Evolutionary conservation across 2,888 invertebrate genomes (phyloP).

Genomic region (Phortica okadai): DNA sequence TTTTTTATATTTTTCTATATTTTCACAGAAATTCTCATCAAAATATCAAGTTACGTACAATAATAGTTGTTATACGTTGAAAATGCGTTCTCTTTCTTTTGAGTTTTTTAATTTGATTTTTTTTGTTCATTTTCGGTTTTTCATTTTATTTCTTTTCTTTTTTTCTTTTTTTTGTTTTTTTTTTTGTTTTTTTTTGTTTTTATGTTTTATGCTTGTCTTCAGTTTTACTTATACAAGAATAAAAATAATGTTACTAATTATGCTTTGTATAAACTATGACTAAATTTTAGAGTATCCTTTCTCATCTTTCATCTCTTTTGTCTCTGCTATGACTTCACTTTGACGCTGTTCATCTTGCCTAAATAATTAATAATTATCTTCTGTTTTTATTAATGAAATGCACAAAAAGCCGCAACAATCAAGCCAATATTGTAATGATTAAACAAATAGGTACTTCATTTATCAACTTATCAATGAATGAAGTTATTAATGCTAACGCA

Average conservation of each 20-base stretch:
- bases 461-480: conserved; percentile 3
- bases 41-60: conserved; percentile 74
- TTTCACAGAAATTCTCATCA: conserved; percentile 75
- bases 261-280: conserved; percentile 59
- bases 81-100: conserved; percentile 60
- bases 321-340: not conserved
- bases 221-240: conserved; percentile 66
- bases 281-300: conserved; percentile 55
- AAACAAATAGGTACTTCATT: conserved; percentile 31
- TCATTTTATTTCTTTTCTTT: conserved; percentile 51
- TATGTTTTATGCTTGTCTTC: conserved; percentile 40
- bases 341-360: conserved; percentile 45
- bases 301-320: not conserved
- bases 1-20: conserved; percentile 60
- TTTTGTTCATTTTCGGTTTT: conserved; percentile 56
- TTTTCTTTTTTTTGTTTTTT: conserved; percentile 47
- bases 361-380: conserved; percentile 41
- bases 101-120: not conserved
- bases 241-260: conserved; percentile 62
- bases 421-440: conserved; percentile 66
- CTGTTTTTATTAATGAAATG: conserved; percentile 51
- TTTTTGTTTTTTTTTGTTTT: conserved; percentile 40
- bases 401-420: conserved; percentile 76
- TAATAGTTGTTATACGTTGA: conserved; percentile 67
- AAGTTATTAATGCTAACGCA: not conserved